phyloP scores from a whole-genome alignment of 2,797 vertebrate species.

The Channallabes apus region DNA sequence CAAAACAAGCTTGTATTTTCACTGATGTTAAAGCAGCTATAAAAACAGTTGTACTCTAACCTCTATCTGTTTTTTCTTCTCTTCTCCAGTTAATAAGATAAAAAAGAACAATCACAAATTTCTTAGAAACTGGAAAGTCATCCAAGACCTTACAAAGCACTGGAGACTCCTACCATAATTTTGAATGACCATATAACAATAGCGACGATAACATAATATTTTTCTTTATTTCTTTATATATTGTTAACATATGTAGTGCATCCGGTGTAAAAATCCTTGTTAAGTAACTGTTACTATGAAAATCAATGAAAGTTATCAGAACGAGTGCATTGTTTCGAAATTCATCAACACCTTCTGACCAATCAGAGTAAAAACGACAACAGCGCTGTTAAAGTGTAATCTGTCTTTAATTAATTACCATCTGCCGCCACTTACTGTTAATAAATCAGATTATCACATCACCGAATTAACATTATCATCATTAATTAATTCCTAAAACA shows the following conservation, averaged over 20 bases:
- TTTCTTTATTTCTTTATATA: background rate
- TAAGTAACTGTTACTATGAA: background rate
- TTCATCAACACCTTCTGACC: background rate
- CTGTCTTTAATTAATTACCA: conserved; percentile 7
- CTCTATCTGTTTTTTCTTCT: background rate
- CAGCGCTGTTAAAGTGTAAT: background rate
- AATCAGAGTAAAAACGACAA: background rate
- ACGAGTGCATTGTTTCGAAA: background rate
- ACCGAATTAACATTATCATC: conserved; percentile 43
- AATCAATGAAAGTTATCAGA: background rate
- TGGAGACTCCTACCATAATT: background rate
- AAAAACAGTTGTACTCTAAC: background rate
- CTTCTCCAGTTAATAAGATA: background rate
- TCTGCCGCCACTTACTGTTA: background rate
- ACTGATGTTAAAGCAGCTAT: background rate
- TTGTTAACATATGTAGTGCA: background rate
- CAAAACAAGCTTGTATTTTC: background rate
- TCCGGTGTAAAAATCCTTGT: background rate
- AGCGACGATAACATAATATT: background rate
- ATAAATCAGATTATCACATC: conserved; percentile 48
- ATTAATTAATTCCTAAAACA: conserved; percentile 50
- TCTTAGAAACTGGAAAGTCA: background rate
- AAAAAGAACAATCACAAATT: background rate
- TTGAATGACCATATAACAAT: background rate
- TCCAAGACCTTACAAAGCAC: background rate